Conservation (phyloP, 1,140 invertebrate species). For the Zaprionus ghesquierei region DNA sequence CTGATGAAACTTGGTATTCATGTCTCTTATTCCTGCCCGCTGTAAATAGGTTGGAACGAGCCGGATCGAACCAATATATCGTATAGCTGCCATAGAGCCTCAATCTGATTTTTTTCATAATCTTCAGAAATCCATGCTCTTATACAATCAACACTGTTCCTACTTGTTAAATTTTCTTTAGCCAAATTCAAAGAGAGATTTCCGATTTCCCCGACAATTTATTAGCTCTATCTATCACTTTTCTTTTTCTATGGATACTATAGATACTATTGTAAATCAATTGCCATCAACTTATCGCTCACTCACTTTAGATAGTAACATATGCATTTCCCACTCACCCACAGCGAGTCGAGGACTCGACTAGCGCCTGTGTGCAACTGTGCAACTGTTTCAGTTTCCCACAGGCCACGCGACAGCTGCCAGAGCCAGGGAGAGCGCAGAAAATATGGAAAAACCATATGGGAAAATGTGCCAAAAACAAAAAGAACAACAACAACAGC, state of each 20-base stretch:
- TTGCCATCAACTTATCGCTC: background rate
- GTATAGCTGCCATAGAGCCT: no score
- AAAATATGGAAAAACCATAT: conserved; percentile 68
- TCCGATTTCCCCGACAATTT: background rate
- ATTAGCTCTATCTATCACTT: background rate
- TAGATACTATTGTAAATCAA: background rate
- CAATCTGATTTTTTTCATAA: no score
- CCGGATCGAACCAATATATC: no score
- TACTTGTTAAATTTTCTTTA: no score
- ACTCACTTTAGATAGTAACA: background rate
- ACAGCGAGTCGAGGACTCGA: conserved; percentile 27
- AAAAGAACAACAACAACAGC: conserved; percentile 7
- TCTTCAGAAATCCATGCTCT: no score
- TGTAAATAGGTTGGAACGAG: no score
- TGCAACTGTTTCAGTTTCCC: conserved; percentile 62
- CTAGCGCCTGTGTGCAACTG: conserved; percentile 36
- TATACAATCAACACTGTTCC: no score
- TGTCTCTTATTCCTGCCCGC: no score
- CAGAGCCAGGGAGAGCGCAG: conserved; percentile 24
- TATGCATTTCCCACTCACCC: conserved; percentile 6
- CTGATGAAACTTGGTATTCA: no score
- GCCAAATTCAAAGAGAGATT: no score
- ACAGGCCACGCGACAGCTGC: conserved; percentile 67
- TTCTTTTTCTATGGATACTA: no score
- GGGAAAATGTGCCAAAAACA: conserved; percentile 67